phyloP scores from a whole-genome alignment of 2,113 vertebrate genomes.

The Sander lucioperca region DNA sequence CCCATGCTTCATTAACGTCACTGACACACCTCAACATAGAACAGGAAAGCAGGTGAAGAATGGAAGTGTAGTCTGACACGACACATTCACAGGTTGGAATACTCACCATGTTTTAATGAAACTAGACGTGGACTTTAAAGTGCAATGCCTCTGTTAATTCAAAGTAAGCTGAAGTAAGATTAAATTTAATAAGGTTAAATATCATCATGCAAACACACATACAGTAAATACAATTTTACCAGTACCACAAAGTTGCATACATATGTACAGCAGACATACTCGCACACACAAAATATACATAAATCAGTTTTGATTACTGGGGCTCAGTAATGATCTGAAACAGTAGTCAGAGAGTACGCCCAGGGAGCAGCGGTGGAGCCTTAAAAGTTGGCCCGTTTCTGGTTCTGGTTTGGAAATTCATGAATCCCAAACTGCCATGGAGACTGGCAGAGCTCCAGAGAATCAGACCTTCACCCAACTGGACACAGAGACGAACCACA shows the following conservation, averaged over 20 bases:
- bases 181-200: constrained; percentile 29
- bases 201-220: constrained; percentile 28
- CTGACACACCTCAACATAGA: constrained; percentile 39
- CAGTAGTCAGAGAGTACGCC: constrained; percentile 65
- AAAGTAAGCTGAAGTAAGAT: constrained; percentile 16
- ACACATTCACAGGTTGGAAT: constrained; percentile 25
- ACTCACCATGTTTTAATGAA: constrained; percentile 10
- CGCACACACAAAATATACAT: constrained; percentile 59
- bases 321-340: constrained; percentile 75
- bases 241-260: constrained; percentile 44
- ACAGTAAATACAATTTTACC: constrained; percentile 26
- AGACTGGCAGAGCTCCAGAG: constrained; percentile 73
- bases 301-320: constrained; percentile 76
- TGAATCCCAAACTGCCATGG: constrained; percentile 70
- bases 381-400: constrained; percentile 54
- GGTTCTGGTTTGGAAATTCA: constrained; percentile 79
- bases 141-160: constrained; percentile 29
- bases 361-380: constrained; percentile 54
- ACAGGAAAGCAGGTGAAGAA: constrained; percentile 28
- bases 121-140: constrained; percentile 10
- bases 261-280: constrained; percentile 42
- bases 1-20: constrained; percentile 48
- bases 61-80: constrained; percentile 27
- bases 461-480: constrained; percentile 71
- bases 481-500: constrained; percentile 58